phyloP scores from a whole-genome alignment of 2,113 vertebrate species.

The Tangachromis dhanisi region DNA sequence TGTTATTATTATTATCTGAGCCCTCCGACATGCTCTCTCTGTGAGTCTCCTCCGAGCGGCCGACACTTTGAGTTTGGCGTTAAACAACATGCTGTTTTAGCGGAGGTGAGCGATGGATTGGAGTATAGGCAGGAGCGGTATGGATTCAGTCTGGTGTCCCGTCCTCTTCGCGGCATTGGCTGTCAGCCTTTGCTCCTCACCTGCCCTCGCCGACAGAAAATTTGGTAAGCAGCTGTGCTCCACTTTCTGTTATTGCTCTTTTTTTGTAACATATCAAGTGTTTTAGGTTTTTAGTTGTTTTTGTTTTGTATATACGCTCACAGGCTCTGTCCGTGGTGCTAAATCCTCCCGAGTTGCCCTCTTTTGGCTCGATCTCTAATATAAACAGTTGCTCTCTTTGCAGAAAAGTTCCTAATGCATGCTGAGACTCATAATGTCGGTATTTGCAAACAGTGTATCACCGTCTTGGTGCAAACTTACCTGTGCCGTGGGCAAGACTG shows the following conservation, averaged over 20 bases:
- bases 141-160: conserved; percentile 60
- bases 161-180: conserved; percentile 58
- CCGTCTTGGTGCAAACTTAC: background rate
- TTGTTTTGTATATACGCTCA: background rate
- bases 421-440: background rate
- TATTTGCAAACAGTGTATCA: background rate
- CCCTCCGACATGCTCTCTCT: background rate
- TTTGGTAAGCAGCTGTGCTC: conserved; percentile 61
- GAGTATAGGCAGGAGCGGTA: conserved; percentile 30
- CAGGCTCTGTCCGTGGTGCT: background rate
- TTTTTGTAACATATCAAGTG: background rate
- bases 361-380: background rate
- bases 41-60: background rate
- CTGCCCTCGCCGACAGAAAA: conserved; percentile 53
- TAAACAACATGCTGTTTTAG: conserved; percentile 47
- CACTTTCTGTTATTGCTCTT: background rate
- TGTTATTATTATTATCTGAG: background rate
- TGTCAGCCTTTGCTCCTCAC: conserved; percentile 45
- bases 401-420: conserved; percentile 11
- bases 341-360: background rate
- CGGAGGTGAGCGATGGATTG: conserved; percentile 53
- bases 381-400: background rate
- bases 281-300: background rate
- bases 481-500: background rate
- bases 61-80: background rate